Evolutionary conservation across 2,113 vertebrate species (phyloP).

Genomic region (Ciconia maguari): DNA sequence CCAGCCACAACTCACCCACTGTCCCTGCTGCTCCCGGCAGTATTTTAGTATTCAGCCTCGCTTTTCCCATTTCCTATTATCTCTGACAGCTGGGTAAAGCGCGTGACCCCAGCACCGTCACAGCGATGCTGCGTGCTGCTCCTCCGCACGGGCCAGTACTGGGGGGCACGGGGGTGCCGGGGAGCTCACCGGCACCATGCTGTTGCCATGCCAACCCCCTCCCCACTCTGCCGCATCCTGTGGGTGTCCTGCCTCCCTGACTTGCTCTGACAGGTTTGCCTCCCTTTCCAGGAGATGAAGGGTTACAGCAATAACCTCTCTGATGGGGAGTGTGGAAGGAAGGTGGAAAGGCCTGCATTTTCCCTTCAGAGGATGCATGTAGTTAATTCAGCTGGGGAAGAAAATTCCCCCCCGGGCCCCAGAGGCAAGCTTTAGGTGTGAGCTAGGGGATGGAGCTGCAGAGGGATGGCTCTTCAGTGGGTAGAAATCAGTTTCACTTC

Average conservation of each 20-base stretch:
- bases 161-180: rapidly evolving
- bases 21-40: background rate
- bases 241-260: background rate
- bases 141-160: background rate
- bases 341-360: background rate
- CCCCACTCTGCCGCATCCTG: background rate
- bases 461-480: background rate
- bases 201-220: background rate
- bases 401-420: background rate
- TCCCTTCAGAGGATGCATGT: background rate
- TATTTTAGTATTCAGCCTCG: background rate
- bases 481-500: background rate
- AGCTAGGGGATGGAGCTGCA: background rate
- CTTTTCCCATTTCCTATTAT: background rate
- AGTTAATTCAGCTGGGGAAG: background rate
- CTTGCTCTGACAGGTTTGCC: background rate
- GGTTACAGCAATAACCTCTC: background rate
- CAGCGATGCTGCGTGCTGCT: background rate
- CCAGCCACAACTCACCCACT: background rate
- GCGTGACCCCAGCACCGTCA: background rate
- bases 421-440: no score
- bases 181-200: background rate
- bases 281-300: background rate
- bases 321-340: background rate
- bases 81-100: background rate